Evolutionary conservation across 2,797 vertebrate genomes (phyloP).

Genomic region (Champsocephalus esox): DNA sequence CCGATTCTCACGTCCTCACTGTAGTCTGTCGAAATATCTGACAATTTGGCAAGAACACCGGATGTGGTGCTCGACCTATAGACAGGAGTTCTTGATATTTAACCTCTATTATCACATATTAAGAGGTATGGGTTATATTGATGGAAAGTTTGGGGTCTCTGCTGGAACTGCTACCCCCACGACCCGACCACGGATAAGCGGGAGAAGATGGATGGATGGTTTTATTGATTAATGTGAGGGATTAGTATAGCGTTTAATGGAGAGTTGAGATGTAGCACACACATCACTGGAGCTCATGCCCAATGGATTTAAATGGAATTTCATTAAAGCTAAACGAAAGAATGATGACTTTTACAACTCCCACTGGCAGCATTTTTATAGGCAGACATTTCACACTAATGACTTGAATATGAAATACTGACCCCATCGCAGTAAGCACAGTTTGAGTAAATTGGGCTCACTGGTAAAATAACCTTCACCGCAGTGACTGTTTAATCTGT

Average conservation of each 20-base stretch:
- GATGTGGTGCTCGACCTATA: not conserved
- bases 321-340: conserved; percentile 70
- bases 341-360: conserved; percentile 72
- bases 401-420: conserved; percentile 74
- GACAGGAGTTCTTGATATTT: conserved; percentile 24
- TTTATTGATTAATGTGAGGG: conserved; percentile 53
- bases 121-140: conserved; percentile 30
- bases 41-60: conserved; percentile 4
- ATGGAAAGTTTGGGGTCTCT: conserved; percentile 1
- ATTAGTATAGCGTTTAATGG: conserved; percentile 57
- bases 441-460: conserved; percentile 70
- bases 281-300: conserved; percentile 54
- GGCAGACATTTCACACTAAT: conserved; percentile 70
- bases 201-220: not conserved
- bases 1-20: conserved; percentile 1
- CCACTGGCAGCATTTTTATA: conserved; percentile 70
- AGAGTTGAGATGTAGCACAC: conserved; percentile 51
- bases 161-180: no score
- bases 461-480: conserved; percentile 66
- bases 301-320: conserved; percentile 69
- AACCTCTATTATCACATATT: conserved; percentile 20
- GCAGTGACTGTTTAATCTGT: conserved; percentile 47
- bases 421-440: conserved; percentile 60
- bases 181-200: no score
- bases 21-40: not conserved